A percentile compares a stretch with the other conserved stretches of the same genome.
phyloP scores from a whole-genome alignment of 2,888 invertebrate genomes.

The Drosophila nr. medialis region DNA sequence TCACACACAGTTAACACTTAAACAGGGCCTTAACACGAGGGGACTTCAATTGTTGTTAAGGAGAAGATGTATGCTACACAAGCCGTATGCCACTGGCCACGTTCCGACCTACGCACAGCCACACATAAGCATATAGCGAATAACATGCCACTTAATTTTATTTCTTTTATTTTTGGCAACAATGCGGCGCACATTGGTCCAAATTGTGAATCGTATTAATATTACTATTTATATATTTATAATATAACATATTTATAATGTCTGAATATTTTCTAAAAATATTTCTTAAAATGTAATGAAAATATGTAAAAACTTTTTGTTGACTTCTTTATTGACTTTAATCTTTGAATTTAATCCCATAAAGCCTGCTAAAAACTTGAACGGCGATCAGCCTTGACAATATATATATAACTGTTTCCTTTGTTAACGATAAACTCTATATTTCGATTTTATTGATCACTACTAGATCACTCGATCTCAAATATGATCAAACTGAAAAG shows the following conservation, averaged over 20 bases:
- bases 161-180: slow-evolving; percentile 65
- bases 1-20: slow-evolving; percentile 75
- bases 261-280: not conserved
- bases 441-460: not conserved
- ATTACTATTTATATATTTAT: not conserved
- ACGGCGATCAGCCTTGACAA: not conserved
- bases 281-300: not conserved
- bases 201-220: not conserved
- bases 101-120: slow-evolving; percentile 21
- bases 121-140: slow-evolving; percentile 18
- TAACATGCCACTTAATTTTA: slow-evolving; percentile 65
- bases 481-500: not conserved
- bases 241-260: not conserved
- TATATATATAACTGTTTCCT: not conserved
- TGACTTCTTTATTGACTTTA: too few relatives aligned
- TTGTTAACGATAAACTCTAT: too few relatives aligned
- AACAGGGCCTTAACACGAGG: slow-evolving; percentile 59
- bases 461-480: not conserved
- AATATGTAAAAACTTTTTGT: not conserved
- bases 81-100: slow-evolving; percentile 33
- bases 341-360: not conserved
- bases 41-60: slow-evolving; percentile 36
- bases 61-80: slow-evolving; percentile 12
- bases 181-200: slow-evolving; percentile 45
- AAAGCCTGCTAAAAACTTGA: not conserved